These are phyloP conservation scores for Trachurus trachurus DNA, from an alignment of 2,797 vertebrate species.

Conservation along the genomic window DNA sequence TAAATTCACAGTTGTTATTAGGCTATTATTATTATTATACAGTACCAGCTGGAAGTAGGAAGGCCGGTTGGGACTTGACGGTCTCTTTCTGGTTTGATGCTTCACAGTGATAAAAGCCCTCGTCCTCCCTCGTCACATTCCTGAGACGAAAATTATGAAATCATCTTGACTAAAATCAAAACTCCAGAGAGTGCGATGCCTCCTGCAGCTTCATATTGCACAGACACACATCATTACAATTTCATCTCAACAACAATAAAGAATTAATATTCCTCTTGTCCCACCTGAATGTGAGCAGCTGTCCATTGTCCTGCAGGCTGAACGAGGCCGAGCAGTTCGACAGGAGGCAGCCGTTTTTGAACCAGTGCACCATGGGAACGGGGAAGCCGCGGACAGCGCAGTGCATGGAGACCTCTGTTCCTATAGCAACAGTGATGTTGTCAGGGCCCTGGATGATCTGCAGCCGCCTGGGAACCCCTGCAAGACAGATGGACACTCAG, in stretches of 20 bases:
- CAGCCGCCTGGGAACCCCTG: conserved; percentile 72
- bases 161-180: neutral
- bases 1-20: too few species aligned
- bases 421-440: conserved; percentile 82
- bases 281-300: conserved; percentile 87
- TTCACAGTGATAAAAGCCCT: conserved; percentile 86
- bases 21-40: neutral
- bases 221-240: neutral
- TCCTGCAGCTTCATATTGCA: neutral
- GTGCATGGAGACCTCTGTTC: conserved; percentile 78
- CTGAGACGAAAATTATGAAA: conserved; percentile 56
- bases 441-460: conserved; percentile 81
- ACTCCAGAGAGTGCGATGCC: neutral
- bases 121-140: conserved; percentile 81
- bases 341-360: conserved; percentile 84
- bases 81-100: conserved; percentile 76
- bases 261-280: conserved; percentile 52
- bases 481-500: neutral
- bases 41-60: conserved; percentile 82
- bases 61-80: conserved; percentile 77
- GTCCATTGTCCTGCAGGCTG: conserved; percentile 81
- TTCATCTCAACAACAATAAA: conserved; percentile 19
- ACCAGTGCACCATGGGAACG: conserved; percentile 86
- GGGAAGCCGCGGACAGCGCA: conserved; percentile 82
- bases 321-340: conserved; percentile 70